Conservation (phyloP, 1,140 invertebrate species). For the Cherax destructor region DNA sequence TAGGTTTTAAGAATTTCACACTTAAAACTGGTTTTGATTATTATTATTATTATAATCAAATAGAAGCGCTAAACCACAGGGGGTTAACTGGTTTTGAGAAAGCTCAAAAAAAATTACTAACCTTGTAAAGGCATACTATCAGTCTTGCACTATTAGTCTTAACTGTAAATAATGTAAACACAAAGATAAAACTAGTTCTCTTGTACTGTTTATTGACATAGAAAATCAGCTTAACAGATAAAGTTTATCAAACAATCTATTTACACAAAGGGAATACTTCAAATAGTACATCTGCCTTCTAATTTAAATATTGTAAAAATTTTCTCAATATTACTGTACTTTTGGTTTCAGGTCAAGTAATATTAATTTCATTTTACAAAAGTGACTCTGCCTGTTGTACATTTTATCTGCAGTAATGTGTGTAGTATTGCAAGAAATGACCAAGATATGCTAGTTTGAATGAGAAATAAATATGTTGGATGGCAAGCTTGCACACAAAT, state of each 20-base stretch:
- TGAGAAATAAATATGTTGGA: neutral
- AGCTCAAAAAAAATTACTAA: neutral
- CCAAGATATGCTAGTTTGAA: neutral
- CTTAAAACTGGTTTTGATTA: too few relatives aligned
- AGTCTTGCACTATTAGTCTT: neutral
- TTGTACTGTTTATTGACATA: slow-evolving; percentile 44
- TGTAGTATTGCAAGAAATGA: neutral
- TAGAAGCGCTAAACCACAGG: too few relatives aligned
- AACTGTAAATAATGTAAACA: neutral
- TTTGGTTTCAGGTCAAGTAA: neutral
- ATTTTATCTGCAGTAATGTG: neutral
- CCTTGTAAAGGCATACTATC: neutral
- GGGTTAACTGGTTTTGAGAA: neutral
- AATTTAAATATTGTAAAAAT: neutral
- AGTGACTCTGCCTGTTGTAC: neutral
- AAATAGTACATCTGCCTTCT: slow-evolving; percentile 10
- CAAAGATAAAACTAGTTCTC: slow-evolving; percentile 4
- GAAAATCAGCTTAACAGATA: slow-evolving; percentile 37
- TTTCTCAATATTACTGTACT: neutral
- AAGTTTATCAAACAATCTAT: slow-evolving; percentile 30
- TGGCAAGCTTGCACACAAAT: too few relatives aligned
- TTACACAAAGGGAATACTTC: slow-evolving; percentile 28
- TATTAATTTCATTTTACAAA: neutral
- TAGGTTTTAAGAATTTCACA: too few relatives aligned
- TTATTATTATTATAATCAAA: too few relatives aligned